phyloP scores from a whole-genome alignment of 2,888 invertebrate species.

The Drepanosiphum platanoidis region DNA sequence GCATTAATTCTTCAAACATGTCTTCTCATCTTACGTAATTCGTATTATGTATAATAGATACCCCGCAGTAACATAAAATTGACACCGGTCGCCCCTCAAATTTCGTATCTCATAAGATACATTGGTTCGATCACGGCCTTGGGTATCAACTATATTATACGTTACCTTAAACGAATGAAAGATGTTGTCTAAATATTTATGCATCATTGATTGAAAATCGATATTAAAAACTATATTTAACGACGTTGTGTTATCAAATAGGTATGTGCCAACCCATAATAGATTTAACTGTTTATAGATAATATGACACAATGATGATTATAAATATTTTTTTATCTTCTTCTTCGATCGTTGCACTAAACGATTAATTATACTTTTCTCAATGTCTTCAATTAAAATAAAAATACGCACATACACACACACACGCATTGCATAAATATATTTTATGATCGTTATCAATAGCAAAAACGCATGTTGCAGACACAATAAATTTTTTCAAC shows the following conservation, averaged over 20 bases:
- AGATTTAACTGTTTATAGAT: neutral
- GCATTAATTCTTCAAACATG: neutral
- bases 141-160: too few relatives aligned
- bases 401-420: neutral
- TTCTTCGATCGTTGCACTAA: constrained; percentile 5
- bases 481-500: too few relatives aligned
- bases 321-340: constrained; percentile 33
- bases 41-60: neutral
- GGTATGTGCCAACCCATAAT: too few relatives aligned
- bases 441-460: constrained; percentile 48
- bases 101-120: constrained; percentile 21
- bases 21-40: neutral
- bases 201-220: neutral
- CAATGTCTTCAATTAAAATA: constrained; percentile 50
- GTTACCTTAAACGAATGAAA: constrained; percentile 39
- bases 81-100: constrained; percentile 43
- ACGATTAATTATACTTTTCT: constrained; percentile 49
- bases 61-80: neutral
- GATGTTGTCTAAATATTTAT: constrained; percentile 37
- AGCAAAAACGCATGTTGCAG: neutral
- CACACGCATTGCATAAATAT: too few relatives aligned
- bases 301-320: constrained; percentile 19
- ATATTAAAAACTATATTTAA: constrained; percentile 11
- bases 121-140: constrained; percentile 30
- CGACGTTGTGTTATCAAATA: neutral